These are phyloP conservation scores for Scelioninae gen. 1 DNA, from an alignment of 2,888 invertebrate species.

Conservation along the genomic window DNA sequence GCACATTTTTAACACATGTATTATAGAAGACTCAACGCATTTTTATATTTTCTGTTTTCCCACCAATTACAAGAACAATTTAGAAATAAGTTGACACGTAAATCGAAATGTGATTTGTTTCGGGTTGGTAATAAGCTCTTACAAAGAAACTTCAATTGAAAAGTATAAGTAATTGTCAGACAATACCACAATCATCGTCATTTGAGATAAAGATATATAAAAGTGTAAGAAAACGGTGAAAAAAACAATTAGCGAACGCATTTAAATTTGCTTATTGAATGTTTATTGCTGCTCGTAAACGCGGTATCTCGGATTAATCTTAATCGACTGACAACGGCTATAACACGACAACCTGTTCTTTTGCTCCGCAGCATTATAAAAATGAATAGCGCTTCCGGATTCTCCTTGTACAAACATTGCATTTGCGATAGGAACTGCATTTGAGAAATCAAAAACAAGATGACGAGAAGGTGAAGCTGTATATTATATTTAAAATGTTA, in stretches of 20 bases:
- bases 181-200: constrained; percentile 29
- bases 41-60: neutral
- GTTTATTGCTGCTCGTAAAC: constrained; percentile 24
- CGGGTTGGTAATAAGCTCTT: neutral
- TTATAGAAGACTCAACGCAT: constrained; percentile 18
- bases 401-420: constrained; percentile 51
- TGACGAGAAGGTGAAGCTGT: neutral
- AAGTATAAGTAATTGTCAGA: constrained; percentile 19
- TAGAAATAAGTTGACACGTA: neutral
- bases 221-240: neutral
- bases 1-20: constrained; percentile 47
- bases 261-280: constrained; percentile 32
- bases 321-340: constrained; percentile 58
- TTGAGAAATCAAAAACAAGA: constrained; percentile 40
- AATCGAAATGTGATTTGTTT: neutral
- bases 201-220: neutral
- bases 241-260: constrained; percentile 7
- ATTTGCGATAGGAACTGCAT: constrained; percentile 46
- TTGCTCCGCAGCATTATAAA: constrained; percentile 48
- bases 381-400: constrained; percentile 42
- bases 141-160: neutral
- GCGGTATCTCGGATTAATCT: constrained; percentile 33
- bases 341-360: constrained; percentile 42
- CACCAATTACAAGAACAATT: neutral
- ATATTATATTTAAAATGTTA: constrained; percentile 33